A percentile compares a stretch with the other conserved stretches of the same genome.
Evolutionary conservation across 2,888 invertebrate species (phyloP).

Genomic region (Sceliomorpha sp.): DNA sequence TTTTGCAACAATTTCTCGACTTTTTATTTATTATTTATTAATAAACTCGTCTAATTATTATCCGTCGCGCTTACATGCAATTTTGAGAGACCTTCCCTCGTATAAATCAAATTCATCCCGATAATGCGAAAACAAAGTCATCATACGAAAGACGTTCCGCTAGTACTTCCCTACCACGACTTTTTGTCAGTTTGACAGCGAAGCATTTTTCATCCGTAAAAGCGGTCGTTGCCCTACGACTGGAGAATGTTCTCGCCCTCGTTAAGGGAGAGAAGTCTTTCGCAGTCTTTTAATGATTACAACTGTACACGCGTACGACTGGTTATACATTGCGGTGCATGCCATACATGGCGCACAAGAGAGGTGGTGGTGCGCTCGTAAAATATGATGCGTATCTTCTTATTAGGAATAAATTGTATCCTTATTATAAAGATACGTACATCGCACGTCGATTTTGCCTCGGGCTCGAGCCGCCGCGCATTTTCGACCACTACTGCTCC

Average conservation of each 20-base stretch:
- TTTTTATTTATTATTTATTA: too few species aligned
- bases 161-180: neutral
- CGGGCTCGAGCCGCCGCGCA: conserved; percentile 9
- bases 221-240: conserved; percentile 22
- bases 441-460: conserved; percentile 33
- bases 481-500: conserved; percentile 6
- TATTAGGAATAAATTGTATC: conserved; percentile 77
- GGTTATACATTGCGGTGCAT: conserved; percentile 57
- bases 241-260: conserved; percentile 40
- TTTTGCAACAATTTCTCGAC: too few species aligned
- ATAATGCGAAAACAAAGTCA: too few species aligned
- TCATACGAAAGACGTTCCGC: too few species aligned
- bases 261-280: conserved; percentile 49
- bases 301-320: conserved; percentile 55
- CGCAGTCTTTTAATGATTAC: conserved; percentile 48
- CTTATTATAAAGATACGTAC: conserved; percentile 66
- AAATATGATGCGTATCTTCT: conserved; percentile 76
- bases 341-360: conserved; percentile 65
- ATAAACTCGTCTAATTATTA: too few species aligned
- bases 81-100: too few species aligned
- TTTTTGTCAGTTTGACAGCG: neutral
- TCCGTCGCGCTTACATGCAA: too few species aligned
- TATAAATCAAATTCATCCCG: too few species aligned
- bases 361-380: conserved; percentile 65
- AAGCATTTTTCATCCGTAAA: conserved; percentile 11